Evolutionary conservation across 2,797 vertebrate species (phyloP).

Genomic region (Caiman crocodilus): DNA sequence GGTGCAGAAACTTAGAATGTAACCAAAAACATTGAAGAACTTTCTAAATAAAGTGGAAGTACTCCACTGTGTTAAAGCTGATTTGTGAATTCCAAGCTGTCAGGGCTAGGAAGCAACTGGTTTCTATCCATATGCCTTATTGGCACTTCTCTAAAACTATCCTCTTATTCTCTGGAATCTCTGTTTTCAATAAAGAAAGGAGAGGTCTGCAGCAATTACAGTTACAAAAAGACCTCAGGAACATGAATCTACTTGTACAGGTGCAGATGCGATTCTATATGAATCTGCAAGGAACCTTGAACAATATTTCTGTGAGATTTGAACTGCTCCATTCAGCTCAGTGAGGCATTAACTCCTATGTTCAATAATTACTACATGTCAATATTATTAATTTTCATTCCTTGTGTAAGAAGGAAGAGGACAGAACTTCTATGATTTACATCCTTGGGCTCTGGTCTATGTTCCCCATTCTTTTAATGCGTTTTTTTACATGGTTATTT

Average conservation of each 20-base stretch:
- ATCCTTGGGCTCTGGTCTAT: no score
- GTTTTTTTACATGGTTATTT: no score
- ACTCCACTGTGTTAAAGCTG: neutral
- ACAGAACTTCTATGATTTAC: no score
- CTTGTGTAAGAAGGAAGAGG: neutral
- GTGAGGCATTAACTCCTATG: neutral
- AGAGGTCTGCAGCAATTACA: no score
- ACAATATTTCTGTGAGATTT: neutral
- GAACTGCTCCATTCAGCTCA: neutral
- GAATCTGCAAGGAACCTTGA: neutral
- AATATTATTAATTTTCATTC: accelerated
- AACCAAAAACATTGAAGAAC: neutral
- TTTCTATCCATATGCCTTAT: no score
- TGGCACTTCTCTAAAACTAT: no score
- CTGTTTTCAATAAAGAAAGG: no score
- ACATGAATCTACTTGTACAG: neutral
- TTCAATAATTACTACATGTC: neutral
- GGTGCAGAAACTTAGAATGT: neutral
- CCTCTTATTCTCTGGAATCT: no score
- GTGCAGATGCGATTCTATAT: neutral
- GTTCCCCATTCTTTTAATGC: no score
- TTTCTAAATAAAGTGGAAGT: neutral
- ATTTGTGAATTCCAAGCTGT: neutral
- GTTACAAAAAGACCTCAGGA: neutral
- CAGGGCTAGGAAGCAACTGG: no score